Base-by-base conservation (phyloP, 2,797 vertebrate genomes). In the Etheostoma perlongum region DNA sequence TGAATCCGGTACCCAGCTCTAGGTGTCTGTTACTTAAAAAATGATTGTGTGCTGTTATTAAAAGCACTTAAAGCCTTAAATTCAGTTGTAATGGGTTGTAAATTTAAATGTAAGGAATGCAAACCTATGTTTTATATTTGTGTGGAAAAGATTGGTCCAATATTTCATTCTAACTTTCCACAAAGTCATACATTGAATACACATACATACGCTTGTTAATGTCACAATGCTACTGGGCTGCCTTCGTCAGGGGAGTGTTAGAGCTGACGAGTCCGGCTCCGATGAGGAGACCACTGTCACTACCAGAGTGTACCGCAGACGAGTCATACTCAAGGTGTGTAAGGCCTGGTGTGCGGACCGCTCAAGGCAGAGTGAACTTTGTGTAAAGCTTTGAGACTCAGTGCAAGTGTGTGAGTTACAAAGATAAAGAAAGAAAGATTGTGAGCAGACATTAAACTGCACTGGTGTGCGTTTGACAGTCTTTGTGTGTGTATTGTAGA, bases 321-420 rank as follows among this genome's bases (percentile, higher is more conserved):
- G 97, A 68, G 95, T 99, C 92, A 96, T 99, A 87, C 95, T 99
- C 81, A 99, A 99, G 98, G 98, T 99, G 97, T 94, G 92, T 85
- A 67, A 49, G 72, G 68, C 69, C 71, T 27, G 72, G 19, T 76
- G 89, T 81, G 88, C 75, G 76, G 23, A 21, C 65, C 0, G 52
- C 60, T 53, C 13, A 11, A 44, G 16, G 52, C 67, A 3, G 76
- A 53, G 75, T 74, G 68, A 47, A 27, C 33, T 14, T 4, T 4
- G 72, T 62, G 10, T 19, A 12, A 55, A 33, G 36, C 61, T 53
- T 60, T 48, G 71, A 12, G 42, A 53, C 30, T 62, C 30, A 7
- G 33, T 53, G 42, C 13, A 16, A 33, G 64, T 47, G 57, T 58
- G 74, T 12, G 16, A 71, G 36, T n/a, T 33, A 2, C 19, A 40